Evolutionary conservation across 1,140 invertebrate species (phyloP).

Genomic region (Drosophila nigromelanica): DNA sequence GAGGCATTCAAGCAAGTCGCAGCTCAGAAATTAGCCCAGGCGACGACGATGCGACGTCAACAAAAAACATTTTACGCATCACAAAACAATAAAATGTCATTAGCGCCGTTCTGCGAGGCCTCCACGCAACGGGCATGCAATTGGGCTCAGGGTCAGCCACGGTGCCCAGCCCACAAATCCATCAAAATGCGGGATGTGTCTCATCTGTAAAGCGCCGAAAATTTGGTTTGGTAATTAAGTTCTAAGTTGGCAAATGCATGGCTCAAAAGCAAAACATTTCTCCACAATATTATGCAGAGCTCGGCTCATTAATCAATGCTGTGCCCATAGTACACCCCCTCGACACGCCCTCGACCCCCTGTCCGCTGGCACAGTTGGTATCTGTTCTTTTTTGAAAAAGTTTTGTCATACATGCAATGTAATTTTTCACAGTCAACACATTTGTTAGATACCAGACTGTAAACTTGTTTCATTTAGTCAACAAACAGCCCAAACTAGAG

Average conservation of each 20-base stretch:
- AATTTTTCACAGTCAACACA: constrained; percentile 73
- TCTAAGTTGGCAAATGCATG: constrained; percentile 72
- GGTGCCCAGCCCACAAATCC: constrained; percentile 51
- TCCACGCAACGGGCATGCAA: constrained; percentile 2
- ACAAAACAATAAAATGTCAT: constrained; percentile 75
- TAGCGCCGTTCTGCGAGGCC: constrained; percentile 43
- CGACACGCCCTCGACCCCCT: neutral
- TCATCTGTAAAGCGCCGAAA: constrained; percentile 24
- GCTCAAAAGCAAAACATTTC: neutral
- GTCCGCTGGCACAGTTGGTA: neutral
- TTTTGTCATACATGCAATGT: constrained; percentile 71
- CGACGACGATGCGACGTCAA: constrained; percentile 17
- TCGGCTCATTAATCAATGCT: constrained; percentile 67
- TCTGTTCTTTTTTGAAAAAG: constrained; percentile 56
- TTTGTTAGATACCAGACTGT: constrained; percentile 20
- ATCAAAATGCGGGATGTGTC: constrained; percentile 70
- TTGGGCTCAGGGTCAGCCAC: constrained; percentile 39
- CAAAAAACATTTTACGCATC: constrained; percentile 67
- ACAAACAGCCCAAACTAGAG: constrained; percentile 3
- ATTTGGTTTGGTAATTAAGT: constrained; percentile 72
- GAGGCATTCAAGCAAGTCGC: constrained; percentile 69
- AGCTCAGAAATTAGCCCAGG: constrained; percentile 40
- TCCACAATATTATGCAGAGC: constrained; percentile 6
- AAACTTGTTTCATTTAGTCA: constrained; percentile 45
- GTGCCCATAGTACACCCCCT: constrained; percentile 22